Conservation (phyloP, 2,113 vertebrate genomes). For the Gymnogyps californianus region DNA sequence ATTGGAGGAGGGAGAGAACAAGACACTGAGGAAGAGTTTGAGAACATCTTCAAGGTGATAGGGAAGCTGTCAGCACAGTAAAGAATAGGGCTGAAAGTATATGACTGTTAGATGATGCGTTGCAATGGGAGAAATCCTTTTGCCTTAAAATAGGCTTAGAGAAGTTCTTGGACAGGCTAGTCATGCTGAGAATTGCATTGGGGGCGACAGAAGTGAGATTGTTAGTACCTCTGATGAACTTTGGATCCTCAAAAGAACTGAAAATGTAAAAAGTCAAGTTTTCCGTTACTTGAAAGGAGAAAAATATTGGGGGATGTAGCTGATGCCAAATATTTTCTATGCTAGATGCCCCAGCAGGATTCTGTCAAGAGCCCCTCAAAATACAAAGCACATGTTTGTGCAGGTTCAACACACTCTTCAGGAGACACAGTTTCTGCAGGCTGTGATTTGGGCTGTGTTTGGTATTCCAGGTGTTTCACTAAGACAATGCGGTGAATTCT, state of each 20-base stretch:
- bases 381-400: neutral
- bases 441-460: neutral
- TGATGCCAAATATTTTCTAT: neutral
- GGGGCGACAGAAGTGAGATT: neutral
- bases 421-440: neutral
- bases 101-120: neutral
- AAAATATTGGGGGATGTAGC: neutral
- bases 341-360: neutral
- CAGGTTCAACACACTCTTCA: neutral
- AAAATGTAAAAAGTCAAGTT: neutral
- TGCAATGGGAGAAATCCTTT: neutral
- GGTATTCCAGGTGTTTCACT: neutral
- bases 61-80: neutral
- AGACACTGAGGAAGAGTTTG: neutral
- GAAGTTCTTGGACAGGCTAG: neutral
- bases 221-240: neutral
- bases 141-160: neutral
- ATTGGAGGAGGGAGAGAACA: neutral
- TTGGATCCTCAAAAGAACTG: neutral
- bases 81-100: neutral
- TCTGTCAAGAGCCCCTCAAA: neutral
- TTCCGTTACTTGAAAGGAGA: neutral
- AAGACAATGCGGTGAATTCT: neutral
- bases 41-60: neutral
- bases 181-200: neutral